phyloP scores from a whole-genome alignment of 2,797 vertebrate species.

The Sebastes minor region DNA sequence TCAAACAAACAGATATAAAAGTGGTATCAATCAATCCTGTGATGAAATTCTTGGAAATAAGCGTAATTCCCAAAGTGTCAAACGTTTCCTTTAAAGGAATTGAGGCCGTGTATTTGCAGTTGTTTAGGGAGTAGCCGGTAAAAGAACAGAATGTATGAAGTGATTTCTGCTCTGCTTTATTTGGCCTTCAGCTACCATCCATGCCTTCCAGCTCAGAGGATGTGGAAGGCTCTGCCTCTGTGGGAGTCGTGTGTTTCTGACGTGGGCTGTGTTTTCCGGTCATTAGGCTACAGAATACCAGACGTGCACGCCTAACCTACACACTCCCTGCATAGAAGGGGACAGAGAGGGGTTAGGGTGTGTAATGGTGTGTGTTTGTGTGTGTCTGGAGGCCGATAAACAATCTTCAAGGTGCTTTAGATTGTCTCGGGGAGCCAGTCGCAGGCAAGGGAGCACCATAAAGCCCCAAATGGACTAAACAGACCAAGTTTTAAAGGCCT shows the following conservation, averaged over 20 bases:
- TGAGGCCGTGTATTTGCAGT: not conserved
- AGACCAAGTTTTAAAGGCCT: constrained; percentile 42
- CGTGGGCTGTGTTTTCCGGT: constrained; percentile 51
- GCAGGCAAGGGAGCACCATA: constrained; percentile 13
- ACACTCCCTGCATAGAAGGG: not conserved
- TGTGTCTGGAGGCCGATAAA: constrained; percentile 38
- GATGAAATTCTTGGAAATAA: not conserved
- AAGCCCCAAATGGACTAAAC: constrained; percentile 49
- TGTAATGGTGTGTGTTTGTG: constrained; percentile 1
- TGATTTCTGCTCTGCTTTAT: constrained; percentile 30
- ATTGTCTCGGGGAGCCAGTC: constrained; percentile 29
- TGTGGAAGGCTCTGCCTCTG: constrained; percentile 28
- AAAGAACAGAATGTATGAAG: constrained; percentile 31
- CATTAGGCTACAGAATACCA: constrained; percentile 50
- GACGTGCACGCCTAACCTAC: constrained; percentile 28
- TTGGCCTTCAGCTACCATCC: constrained; percentile 33
- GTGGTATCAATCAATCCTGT: not conserved
- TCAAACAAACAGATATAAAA: not conserved
- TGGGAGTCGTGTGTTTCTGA: constrained; percentile 36
- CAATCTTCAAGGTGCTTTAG: constrained; percentile 47
- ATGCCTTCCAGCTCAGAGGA: constrained; percentile 17
- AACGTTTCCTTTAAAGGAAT: not conserved
- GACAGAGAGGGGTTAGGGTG: constrained; percentile 3
- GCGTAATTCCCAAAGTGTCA: not conserved
- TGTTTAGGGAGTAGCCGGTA: constrained; percentile 24